Base-by-base conservation (phyloP, 2,888 invertebrate genomes). In the Drosophila ezoana region DNA sequence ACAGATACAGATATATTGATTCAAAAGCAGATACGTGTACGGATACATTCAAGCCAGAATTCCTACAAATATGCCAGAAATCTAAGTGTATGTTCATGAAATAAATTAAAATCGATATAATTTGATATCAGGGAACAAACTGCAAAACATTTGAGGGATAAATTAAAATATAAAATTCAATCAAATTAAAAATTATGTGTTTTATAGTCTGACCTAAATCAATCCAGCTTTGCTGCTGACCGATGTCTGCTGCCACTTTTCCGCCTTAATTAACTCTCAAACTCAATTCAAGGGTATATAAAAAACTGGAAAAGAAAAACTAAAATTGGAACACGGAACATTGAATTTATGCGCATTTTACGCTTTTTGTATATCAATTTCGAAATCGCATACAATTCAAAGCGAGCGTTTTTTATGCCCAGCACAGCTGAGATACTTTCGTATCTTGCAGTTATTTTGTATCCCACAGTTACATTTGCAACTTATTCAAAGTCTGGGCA, bases 301-400 rank as follows among this genome's bases (percentile, higher is more conserved):
- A 35, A 58, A 37, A 13, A 51, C 20, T n/a, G 14, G 32, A 56
- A 47, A 38, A 16, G 16, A 13, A 52, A 40, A 16, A 6, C 8
- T 13, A 35, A 23, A 61, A 75, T 47, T 68, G 63, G 13, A 58
- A 43, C 45, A 37, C 40, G 63, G 59, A 63, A 60, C 62, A 35
- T 43, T 67, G 14, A 76, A 67, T 72, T 65, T 70, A 70, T 67
- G 76, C 60, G 60, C 69, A 82, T 61, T 72, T 79, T 65, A 51
- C 67, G 62, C 48, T 32, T 64, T 68, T 76, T 72, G 86, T 79
- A 43, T 72, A 59, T 62, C 60, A 82, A 82, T 68, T 65, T 63
- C 20, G 41, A 13, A 43, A 44, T 56, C 44, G 61, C 37, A 67
- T 43, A 45, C 28, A 51, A 47, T 45, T 52, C 53, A 44, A 49